Percentiles rank a stretch among this genome's conserved stretches.
These are phyloP conservation scores for Indri indri DNA, from an alignment of 2,113 vertebrate species.

Conservation along the genomic window DNA sequence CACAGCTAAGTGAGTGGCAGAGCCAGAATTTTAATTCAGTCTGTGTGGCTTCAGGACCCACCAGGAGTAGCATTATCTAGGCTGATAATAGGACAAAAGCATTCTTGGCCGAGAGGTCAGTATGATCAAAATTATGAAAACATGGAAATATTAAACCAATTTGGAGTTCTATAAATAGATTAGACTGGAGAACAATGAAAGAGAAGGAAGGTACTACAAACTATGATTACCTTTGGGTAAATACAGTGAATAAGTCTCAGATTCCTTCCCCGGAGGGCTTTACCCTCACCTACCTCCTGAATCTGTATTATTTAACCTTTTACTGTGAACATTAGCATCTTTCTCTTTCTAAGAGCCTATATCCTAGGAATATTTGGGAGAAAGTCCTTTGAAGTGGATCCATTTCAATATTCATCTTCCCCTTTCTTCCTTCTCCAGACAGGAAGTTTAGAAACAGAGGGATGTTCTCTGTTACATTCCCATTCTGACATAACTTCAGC, in stretches of 20 bases:
- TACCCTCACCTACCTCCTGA: not conserved
- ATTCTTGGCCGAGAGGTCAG: not conserved
- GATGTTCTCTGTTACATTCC: not conserved
- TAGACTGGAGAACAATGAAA: not conserved
- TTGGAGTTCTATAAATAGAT: not conserved
- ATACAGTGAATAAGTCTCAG: not conserved
- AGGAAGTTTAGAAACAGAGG: not conserved
- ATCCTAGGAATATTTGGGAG: not conserved
- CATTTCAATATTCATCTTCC: not conserved
- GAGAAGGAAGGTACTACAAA: not conserved
- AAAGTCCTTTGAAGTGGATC: not conserved
- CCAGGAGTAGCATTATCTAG: not conserved
- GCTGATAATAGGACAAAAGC: not conserved
- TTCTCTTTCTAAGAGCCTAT: not conserved
- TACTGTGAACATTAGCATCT: not conserved
- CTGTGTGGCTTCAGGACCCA: not conserved
- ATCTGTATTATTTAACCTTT: not conserved
- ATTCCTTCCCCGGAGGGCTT: not conserved
- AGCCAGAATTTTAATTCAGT: not conserved
- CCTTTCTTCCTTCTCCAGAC: not conserved
- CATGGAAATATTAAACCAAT: not conserved
- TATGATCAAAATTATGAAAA: not conserved
- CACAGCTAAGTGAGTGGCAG: not conserved
- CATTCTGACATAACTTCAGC: not conserved
- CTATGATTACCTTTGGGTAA: not conserved